phyloP scores from a whole-genome alignment of 1,140 invertebrate genomes.

The Piezodorus guildinii region DNA sequence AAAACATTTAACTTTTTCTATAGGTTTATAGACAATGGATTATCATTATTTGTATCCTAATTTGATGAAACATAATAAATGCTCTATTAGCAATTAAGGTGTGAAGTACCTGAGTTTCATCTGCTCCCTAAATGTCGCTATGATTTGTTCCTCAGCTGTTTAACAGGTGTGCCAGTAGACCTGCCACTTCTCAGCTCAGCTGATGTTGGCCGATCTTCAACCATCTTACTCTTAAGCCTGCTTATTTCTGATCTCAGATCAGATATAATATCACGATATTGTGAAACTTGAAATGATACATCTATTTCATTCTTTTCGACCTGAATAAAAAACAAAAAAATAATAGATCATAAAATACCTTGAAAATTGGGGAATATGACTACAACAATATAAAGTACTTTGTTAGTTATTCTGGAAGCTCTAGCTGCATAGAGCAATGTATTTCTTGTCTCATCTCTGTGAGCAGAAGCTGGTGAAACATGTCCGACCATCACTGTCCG shows the following conservation, averaged over 20 bases:
- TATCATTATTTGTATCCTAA: too few species aligned
- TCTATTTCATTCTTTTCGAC: constrained; percentile 67
- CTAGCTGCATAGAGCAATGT: constrained; percentile 88
- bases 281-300: constrained; percentile 68
- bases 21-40: too few species aligned
- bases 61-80: too few species aligned
- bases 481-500: constrained; percentile 94
- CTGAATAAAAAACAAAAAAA: constrained; percentile 31
- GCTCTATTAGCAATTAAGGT: too few species aligned
- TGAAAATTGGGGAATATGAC: not conserved
- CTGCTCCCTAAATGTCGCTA: constrained; percentile 78
- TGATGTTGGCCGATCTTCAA: constrained; percentile 49
- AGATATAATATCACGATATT: constrained; percentile 66
- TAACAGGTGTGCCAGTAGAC: constrained; percentile 40
- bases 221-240: constrained; percentile 67
- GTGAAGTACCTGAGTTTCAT: constrained; percentile 60
- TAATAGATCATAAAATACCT: not conserved
- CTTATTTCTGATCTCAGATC: constrained; percentile 77
- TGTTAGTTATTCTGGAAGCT: constrained; percentile 72
- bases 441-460: constrained; percentile 83
- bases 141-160: constrained; percentile 68
- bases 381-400: not conserved
- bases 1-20: too few species aligned
- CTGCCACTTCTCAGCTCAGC: constrained; percentile 34
- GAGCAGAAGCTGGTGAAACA: constrained; percentile 62